Evolutionary conservation across 2,113 vertebrate species (phyloP).

Genomic region (Heterocephalus glaber): DNA sequence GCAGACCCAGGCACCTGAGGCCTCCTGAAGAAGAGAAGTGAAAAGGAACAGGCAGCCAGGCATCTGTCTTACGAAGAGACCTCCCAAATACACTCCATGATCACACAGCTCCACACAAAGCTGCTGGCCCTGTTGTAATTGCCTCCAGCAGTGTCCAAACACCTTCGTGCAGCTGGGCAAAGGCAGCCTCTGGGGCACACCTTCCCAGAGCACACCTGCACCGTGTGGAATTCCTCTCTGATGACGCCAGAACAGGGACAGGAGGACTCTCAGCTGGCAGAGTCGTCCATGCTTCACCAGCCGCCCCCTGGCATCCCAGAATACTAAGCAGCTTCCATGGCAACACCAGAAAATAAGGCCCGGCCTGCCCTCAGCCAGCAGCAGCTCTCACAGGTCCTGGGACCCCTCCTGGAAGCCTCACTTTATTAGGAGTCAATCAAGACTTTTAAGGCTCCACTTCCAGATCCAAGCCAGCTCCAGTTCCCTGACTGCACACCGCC

Average conservation of each 20-base stretch:
- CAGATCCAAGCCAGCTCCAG: neutral
- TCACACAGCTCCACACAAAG: neutral
- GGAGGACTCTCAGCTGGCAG: neutral
- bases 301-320: neutral
- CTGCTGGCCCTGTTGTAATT: neutral
- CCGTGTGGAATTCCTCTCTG: neutral
- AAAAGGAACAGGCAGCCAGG: neutral
- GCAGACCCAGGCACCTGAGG: accelerated
- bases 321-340: neutral
- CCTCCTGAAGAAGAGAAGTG: neutral
- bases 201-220: neutral
- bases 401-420: neutral
- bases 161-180: neutral
- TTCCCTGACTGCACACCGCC: too few species aligned
- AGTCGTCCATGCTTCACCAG: neutral
- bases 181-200: neutral
- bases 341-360: neutral
- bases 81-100: neutral
- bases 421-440: neutral
- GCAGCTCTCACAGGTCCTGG: neutral
- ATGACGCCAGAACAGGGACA: neutral
- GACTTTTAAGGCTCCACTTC: neutral
- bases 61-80: neutral
- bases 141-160: neutral
- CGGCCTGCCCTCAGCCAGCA: neutral